Base-by-base conservation (phyloP, 2,888 invertebrate species). In the Drosophila koepferae region DNA sequence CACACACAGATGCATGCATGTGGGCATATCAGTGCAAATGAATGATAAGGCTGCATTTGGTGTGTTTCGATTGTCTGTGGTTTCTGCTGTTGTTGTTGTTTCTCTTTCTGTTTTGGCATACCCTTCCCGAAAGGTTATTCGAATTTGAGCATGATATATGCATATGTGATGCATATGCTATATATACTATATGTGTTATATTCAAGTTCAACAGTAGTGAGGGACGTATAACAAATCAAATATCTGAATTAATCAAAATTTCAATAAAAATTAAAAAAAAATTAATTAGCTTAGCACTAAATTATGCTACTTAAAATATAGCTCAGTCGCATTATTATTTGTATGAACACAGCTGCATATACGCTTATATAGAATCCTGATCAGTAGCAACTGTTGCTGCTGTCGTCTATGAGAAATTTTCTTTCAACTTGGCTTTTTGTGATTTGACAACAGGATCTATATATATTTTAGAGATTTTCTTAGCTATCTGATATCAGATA, bases 21-120 rank as follows among this genome's bases (percentile, higher is more conserved):
- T 38, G 16, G 14, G 38, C 54, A 59, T 79, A 79, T 74, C 80
- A 74, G 60, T 63, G 51, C 55, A 46, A 43, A 36, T 49, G 49
- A 41, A 40, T 60, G 75, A 75, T 75, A 75, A 75, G 74, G 51
- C 31, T 79, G 67, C 80, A 63, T 74, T 79, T 74, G 46, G 59
- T 62, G 74, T 54, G 20, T 63, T 73, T 49, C 40, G 40, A 41
- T 36, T 48, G 62, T 10, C 48, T 72, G 55, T 23, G 54, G 55
- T 14, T 48, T 14, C 38, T 68, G 14, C 2, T 46, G 23, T 31
- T n/a, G 28, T 2, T 46, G 12, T 20, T 44, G 18, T 44, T 44
- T 44, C 20, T 20, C 14, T 14, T 46, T 28, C 43, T 48, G 14
- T 14, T 28, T 55, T 8, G 16, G 10, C 8, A 54, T 51, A 36